Percentiles rank a stretch among this genome's conserved stretches.
Evolutionary conservation across 1,140 invertebrate genomes (phyloP).

Genomic region (Musca domestica): DNA sequence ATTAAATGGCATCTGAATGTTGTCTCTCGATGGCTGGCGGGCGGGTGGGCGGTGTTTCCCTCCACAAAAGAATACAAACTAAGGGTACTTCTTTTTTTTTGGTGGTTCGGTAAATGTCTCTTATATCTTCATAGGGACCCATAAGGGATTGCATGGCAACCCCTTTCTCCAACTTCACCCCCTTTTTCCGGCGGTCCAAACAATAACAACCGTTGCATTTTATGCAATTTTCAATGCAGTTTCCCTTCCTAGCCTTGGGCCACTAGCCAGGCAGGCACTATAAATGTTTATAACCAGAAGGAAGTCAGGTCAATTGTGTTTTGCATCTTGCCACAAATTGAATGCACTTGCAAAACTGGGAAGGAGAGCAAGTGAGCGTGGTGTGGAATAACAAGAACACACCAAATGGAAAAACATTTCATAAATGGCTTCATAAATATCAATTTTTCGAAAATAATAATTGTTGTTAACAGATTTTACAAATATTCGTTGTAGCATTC

Average conservation of each 20-base stretch:
- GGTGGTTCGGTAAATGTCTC: too few species aligned
- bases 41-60: too few species aligned
- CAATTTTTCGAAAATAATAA: conserved; percentile 51
- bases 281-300: conserved; percentile 4
- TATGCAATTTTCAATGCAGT: conserved; percentile 34
- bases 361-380: neutral
- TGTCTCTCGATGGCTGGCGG: neutral
- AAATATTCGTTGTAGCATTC: neutral
- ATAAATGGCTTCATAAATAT: conserved; percentile 53
- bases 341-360: neutral
- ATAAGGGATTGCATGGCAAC: too few species aligned
- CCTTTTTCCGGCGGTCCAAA: neutral
- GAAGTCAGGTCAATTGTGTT: conserved; percentile 4
- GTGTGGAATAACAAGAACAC: conserved; percentile 33
- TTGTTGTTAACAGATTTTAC: conserved; percentile 33
- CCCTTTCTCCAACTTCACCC: too few species aligned
- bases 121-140: too few species aligned
- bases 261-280: conserved; percentile 11
- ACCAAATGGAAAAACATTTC: conserved; percentile 51
- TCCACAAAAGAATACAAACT: too few species aligned
- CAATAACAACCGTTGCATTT: conserved; percentile 28
- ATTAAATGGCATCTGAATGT: neutral
- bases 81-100: too few species aligned
- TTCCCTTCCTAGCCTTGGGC: conserved; percentile 44
- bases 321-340: conserved; percentile 8